A percentile compares a stretch with the other conserved stretches of the same genome.
Evolutionary conservation across 2,113 vertebrate species (phyloP).

Genomic region (Albula glossodonta): DNA sequence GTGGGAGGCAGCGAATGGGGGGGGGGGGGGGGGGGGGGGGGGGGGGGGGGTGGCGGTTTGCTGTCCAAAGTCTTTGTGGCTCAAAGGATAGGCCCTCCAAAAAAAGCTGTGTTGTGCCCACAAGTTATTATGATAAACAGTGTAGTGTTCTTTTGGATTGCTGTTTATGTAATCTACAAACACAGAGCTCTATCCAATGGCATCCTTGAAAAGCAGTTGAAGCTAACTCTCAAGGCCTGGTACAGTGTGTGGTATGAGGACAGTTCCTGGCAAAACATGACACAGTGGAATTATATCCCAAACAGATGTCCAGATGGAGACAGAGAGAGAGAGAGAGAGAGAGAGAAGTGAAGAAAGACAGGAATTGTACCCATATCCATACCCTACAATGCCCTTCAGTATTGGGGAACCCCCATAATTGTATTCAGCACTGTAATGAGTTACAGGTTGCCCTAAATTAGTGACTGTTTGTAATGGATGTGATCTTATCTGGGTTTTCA

Average conservation of each 20-base stretch:
- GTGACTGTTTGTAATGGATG: slow-evolving; percentile 39
- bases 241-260: neutral
- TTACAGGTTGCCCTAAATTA: slow-evolving; percentile 39
- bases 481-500: slow-evolving; percentile 45
- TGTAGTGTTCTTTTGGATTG: too few species aligned
- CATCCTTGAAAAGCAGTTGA: neutral
- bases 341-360: slow-evolving; percentile 21
- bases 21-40: too few species aligned
- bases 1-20: too few species aligned
- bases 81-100: too few species aligned
- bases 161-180: too few species aligned
- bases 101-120: too few species aligned
- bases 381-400: slow-evolving; percentile 6
- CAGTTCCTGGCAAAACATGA: neutral
- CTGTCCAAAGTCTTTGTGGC: too few species aligned
- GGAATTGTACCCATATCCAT: neutral
- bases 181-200: neutral
- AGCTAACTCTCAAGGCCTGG: neutral
- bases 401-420: slow-evolving; percentile 6
- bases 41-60: too few species aligned
- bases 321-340: slow-evolving; percentile 15
- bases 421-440: slow-evolving; percentile 35
- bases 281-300: slow-evolving; percentile 4
- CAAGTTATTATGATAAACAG: too few species aligned
- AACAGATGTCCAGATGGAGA: slow-evolving; percentile 9